phyloP scores from a whole-genome alignment of 2,797 vertebrate genomes.

The Siniperca scherzeri region DNA sequence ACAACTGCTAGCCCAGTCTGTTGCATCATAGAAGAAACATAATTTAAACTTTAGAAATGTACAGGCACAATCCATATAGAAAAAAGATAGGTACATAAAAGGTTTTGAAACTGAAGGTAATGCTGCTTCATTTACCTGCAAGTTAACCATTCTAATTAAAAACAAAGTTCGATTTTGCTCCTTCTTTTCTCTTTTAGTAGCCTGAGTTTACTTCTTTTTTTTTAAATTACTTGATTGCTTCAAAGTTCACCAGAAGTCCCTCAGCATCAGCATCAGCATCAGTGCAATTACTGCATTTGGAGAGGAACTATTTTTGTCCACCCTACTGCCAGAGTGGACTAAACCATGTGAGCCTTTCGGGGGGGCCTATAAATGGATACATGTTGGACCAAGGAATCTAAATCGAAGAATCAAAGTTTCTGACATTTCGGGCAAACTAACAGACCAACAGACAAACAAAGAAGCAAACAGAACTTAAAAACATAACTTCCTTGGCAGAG shows the following conservation, averaged over 20 bases:
- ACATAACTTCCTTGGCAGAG: background rate
- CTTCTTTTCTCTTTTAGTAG: background rate
- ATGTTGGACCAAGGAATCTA: background rate
- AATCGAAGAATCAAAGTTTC: background rate
- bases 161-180: background rate
- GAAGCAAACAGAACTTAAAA: slow-evolving; percentile 11
- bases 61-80: background rate
- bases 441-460: slow-evolving; percentile 1
- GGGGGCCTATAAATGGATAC: background rate
- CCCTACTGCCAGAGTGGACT: background rate
- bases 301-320: background rate
- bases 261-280: background rate
- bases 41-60: background rate
- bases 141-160: background rate
- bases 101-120: no score
- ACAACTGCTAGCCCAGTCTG: background rate
- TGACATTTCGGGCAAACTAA: background rate
- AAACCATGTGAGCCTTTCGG: background rate
- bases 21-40: background rate
- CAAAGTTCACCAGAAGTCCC: background rate
- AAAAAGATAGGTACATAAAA: background rate
- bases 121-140: no score
- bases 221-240: background rate
- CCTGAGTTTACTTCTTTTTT: background rate
- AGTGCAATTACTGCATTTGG: background rate